These are phyloP conservation scores for Adoxophyes honmai DNA, from an alignment of 1,140 invertebrate species.

Conservation along the genomic window DNA sequence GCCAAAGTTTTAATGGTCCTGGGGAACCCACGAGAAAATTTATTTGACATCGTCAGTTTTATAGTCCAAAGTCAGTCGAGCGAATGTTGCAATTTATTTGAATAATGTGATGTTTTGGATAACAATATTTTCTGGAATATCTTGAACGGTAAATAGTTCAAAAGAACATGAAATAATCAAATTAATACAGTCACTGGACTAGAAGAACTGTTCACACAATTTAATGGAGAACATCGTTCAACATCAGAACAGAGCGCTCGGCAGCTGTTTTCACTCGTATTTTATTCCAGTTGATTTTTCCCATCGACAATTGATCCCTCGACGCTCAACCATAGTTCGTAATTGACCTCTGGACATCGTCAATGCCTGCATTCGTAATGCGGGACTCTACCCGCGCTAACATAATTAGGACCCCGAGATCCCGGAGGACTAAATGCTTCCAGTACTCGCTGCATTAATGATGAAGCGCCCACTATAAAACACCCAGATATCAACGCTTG, in stretches of 20 bases:
- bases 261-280: neutral
- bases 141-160: too few relatives aligned
- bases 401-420: slow-evolving; percentile 3
- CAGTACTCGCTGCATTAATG: slow-evolving; percentile 9
- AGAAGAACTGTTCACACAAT: too few relatives aligned
- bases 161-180: too few relatives aligned
- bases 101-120: too few relatives aligned
- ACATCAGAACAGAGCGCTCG: too few relatives aligned
- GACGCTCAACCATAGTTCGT: slow-evolving; percentile 4
- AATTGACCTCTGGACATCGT: slow-evolving; percentile 12
- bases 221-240: too few relatives aligned
- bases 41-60: slow-evolving; percentile 6
- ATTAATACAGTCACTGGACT: too few relatives aligned
- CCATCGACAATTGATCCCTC: neutral
- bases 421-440: slow-evolving; percentile 7
- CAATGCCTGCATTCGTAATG: slow-evolving; percentile 15
- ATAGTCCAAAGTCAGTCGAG: neutral
- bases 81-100: neutral
- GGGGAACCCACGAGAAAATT: neutral
- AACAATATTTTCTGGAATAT: too few relatives aligned
- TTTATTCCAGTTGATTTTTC: neutral
- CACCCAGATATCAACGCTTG: neutral
- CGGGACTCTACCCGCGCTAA: neutral
- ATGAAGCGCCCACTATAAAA: slow-evolving; percentile 9
- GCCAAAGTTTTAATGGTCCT: slow-evolving; percentile 11